Evolutionary conservation across 2,797 vertebrate genomes (phyloP).

Genomic region (Lates japonicus): DNA sequence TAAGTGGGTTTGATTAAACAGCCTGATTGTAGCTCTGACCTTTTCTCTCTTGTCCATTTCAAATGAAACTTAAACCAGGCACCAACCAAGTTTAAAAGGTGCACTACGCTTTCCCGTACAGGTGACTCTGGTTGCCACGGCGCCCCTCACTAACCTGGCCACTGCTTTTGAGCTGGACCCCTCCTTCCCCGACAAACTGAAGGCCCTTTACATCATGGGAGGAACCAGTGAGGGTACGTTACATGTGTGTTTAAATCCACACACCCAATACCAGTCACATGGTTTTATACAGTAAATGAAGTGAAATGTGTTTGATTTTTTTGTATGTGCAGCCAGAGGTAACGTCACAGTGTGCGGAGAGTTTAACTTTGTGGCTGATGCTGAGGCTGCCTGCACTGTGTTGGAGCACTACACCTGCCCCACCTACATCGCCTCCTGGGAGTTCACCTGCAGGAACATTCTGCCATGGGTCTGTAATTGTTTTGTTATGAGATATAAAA

Average conservation of each 20-base stretch:
- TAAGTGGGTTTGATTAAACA: no score
- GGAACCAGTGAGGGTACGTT: slow-evolving; percentile 83
- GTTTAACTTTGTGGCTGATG: slow-evolving; percentile 86
- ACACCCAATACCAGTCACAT: no score
- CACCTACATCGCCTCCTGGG: slow-evolving; percentile 83
- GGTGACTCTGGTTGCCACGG: slow-evolving; percentile 82
- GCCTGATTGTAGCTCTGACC: no score
- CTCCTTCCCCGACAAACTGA: slow-evolving; percentile 79
- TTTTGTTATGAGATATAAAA: neutral
- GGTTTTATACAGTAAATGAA: no score
- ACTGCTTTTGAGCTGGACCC: slow-evolving; percentile 82
- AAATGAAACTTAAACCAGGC: no score
- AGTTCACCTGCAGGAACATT: slow-evolving; percentile 80
- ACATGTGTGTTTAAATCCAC: no score
- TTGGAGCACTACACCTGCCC: slow-evolving; percentile 83
- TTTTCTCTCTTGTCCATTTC: no score
- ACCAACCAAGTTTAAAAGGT: no score
- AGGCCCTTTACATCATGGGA: slow-evolving; percentile 84
- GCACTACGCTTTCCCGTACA: no score
- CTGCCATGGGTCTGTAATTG: slow-evolving; percentile 77
- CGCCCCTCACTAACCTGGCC: slow-evolving; percentile 86
- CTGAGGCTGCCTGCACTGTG: slow-evolving; percentile 85
- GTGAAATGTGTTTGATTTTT: slow-evolving; percentile 1
- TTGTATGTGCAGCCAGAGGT: slow-evolving; percentile 82
- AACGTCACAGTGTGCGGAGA: slow-evolving; percentile 84